Evolutionary conservation across 2,888 invertebrate species (phyloP), one percentile per base, ranked within the genome.

Genomic region (Cephus pygmeus): DNA sequence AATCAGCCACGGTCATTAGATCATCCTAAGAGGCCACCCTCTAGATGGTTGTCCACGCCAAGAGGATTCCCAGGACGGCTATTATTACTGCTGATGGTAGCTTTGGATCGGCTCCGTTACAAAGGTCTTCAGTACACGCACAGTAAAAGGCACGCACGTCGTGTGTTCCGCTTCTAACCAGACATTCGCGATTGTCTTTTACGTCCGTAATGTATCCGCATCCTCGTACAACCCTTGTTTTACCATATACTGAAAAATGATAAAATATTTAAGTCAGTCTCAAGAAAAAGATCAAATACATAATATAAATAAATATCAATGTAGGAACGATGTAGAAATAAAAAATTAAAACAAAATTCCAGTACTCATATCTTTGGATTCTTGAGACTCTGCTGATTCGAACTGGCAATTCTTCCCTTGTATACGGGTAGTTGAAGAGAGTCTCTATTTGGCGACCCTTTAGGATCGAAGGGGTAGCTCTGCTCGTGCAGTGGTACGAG

Each of bases 101-200:
- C 77, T 79, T 79, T 35, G 76, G 75, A 56, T 73, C 82, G 76
- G 93, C 94, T 76, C 92, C 91, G 88, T 97, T 97, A 92, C 97
- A 97, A 33, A 96, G 93, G 88, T 96, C 95, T 11, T 93, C 93
- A 87, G 95, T 94, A 91, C 97, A 97, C 79, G 96, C 93, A 91
- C 97, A 97, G 91, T 96, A 97, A 3, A 93, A 92, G 76, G 96
- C 94, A 84, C 94, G 94, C 0, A 97, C 94, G 84, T 95, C 95
- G 82, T 96, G 96, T 30, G 95, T 96, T 68, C 97, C 97, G 23
- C 94, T 93, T 81, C 96, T 94, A 84, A 93, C 93, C 82, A 94
- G 91, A 89, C 97, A 97, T 11, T 93, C 92, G 80, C 93, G 93
- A 85, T 94, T 93, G 85, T 94, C 92, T 4, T 92, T 93, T 4